A percentile compares a stretch with the other conserved stretches of the same genome.
Evolutionary conservation across 2,113 vertebrate genomes (phyloP).

Genomic region (Microcebus jonahi): DNA sequence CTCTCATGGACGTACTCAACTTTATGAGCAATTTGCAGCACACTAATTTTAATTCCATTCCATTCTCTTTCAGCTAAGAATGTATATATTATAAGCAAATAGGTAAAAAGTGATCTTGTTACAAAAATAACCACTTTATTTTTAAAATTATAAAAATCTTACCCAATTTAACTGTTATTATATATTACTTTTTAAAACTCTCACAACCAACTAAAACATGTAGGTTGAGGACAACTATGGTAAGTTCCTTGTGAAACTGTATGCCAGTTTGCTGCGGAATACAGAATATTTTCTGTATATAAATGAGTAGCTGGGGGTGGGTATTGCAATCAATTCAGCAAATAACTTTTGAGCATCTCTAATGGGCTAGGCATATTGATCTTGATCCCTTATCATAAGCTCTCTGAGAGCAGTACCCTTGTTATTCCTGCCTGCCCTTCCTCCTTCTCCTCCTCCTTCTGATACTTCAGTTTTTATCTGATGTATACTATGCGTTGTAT

Average conservation of each 20-base stretch:
- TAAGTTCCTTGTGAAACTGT: neutral
- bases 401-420: neutral
- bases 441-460: neutral
- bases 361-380: neutral
- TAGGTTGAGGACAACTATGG: conserved; percentile 6
- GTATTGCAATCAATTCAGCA: neutral
- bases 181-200: neutral
- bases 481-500: neutral
- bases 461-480: neutral
- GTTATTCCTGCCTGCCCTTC: neutral
- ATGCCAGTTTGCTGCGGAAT: neutral
- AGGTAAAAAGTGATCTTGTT: neutral
- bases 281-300: neutral
- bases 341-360: neutral
- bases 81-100: neutral
- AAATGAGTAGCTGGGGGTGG: neutral
- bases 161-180: neutral
- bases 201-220: neutral
- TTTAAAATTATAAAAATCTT: conserved; percentile 5
- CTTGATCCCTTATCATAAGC: neutral
- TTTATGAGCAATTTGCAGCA: neutral
- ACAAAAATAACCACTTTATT: neutral
- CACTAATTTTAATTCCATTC: neutral
- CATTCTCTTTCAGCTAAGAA: neutral
- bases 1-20: neutral